Conservation (phyloP, 2,888 invertebrate genomes). For the Cryptus viduatorius region DNA sequence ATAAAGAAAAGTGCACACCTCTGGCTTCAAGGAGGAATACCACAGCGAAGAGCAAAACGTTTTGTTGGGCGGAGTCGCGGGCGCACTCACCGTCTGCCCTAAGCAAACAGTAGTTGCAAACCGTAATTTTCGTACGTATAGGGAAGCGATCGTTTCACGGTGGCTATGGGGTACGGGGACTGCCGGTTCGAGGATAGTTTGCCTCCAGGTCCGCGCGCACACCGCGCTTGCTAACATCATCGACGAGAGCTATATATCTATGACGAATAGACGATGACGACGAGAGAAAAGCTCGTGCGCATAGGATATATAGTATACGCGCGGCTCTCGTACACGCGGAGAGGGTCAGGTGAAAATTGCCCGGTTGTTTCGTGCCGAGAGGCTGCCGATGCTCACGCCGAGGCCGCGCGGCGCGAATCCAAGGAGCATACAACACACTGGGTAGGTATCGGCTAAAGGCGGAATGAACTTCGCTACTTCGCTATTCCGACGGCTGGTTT, state of each 20-base stretch:
- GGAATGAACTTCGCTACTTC: slow-evolving; percentile 31
- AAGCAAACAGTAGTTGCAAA: slow-evolving; percentile 83
- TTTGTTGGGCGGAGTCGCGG: slow-evolving; percentile 78
- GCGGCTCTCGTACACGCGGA: slow-evolving; percentile 19
- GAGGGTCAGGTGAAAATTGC: slow-evolving; percentile 78
- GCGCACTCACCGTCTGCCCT: slow-evolving; percentile 75
- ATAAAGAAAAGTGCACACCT: slow-evolving; percentile 7
- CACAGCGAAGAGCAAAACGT: slow-evolving; percentile 70
- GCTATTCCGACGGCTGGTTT: slow-evolving; percentile 72
- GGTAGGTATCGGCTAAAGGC: background rate
- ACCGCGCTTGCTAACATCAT: slow-evolving; percentile 47
- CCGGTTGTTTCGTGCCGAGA: slow-evolving; percentile 70
- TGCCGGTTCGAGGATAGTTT: slow-evolving; percentile 34
- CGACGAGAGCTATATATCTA: background rate
- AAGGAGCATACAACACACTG: background rate
- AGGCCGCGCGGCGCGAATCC: slow-evolving; percentile 26
- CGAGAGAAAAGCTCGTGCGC: slow-evolving; percentile 1
- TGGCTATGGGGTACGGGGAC: slow-evolving; percentile 39
- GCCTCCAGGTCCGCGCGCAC: slow-evolving; percentile 50
- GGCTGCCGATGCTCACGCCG: slow-evolving; percentile 65
- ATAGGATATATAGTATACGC: too few relatives aligned
- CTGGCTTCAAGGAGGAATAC: slow-evolving; percentile 22
- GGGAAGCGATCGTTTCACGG: slow-evolving; percentile 69
- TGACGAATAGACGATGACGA: slow-evolving; percentile 50
- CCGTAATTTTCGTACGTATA: slow-evolving; percentile 71